Base-by-base conservation (phyloP, 2,888 invertebrate species). In the Caenorhabditis imperialis region DNA sequence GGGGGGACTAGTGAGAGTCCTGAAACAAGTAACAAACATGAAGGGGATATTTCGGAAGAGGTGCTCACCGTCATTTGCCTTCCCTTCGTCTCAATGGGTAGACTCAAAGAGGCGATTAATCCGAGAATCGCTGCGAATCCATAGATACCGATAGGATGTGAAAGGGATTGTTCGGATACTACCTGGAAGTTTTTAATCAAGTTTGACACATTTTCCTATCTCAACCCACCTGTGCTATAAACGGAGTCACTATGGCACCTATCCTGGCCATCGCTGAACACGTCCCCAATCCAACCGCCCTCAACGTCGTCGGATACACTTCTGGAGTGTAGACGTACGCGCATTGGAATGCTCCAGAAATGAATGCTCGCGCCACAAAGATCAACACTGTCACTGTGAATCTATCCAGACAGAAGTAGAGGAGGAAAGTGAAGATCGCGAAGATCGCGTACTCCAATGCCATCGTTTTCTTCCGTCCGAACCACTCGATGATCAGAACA, bases 241-340 rank as follows among this genome's bases (percentile, higher is more conserved):
- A 95, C 0, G 96, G 96, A 0, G 96, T 96, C 16, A 94, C 90
- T 93, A 96, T 95, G 22, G 95, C 95, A 10, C 96, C 96, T 10
- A 96, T 91, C 44, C 96, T 90, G 0, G 95, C 95, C 90, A 95
- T 93, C 0, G 94, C 93, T 83, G 94, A 94, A 88, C 95, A 94
- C 0, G 94, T 93, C 6, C 95, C 95, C n/a, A 96, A 93, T 0
- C 96, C 96, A 5, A 95, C 92, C 1, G 95, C 93, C 62, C 95
- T 90, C 50, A 95, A 89, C 20, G 94, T 93, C 0, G 94, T 94
- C 0, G 96, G 95, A 88, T 95, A 96, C 83, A 91, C 91, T 92
- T 96, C 96, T 7, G 96, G 95, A 6, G 96, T 96, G 88, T 96
- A 96, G 5, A 96, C 95, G 87, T 96, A 96, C 0, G 95, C 94